Percentiles rank a stretch among this genome's conserved stretches.
Conservation (phyloP, 1,140 invertebrate genomes). For the Lordiphosa mommai region DNA sequence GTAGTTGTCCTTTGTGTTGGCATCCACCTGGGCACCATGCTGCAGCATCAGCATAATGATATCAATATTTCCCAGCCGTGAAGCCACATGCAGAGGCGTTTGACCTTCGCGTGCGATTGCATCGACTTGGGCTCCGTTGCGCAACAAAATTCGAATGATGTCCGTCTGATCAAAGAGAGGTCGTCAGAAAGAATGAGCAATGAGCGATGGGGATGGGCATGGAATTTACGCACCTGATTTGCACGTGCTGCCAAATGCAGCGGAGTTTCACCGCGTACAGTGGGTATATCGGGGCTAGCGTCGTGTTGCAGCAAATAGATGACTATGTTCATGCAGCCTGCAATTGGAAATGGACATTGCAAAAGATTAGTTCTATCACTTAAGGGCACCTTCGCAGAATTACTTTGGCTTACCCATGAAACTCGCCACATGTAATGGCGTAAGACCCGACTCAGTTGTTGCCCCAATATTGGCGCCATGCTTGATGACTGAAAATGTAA, state of each 20-base stretch:
- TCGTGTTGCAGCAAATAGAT: constrained; percentile 97
- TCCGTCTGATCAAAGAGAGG: constrained; percentile 86
- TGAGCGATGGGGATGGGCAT: too few relatives aligned
- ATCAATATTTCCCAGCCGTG: constrained; percentile 94
- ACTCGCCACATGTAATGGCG: constrained; percentile 97
- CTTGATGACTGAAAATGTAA: constrained; percentile 83
- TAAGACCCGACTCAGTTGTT: constrained; percentile 90
- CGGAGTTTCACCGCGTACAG: constrained; percentile 97
- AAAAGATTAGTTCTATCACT: too few relatives aligned
- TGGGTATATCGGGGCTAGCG: constrained; percentile 95
- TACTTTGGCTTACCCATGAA: constrained; percentile 98
- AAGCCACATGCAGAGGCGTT: constrained; percentile 96
- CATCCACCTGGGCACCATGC: constrained; percentile 92
- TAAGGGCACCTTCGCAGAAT: too few relatives aligned
- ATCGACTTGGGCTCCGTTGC: constrained; percentile 98
- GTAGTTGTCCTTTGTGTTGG: constrained; percentile 95
- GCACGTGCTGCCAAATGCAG: constrained; percentile 97
- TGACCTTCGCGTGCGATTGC: constrained; percentile 95
- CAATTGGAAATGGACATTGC: neutral
- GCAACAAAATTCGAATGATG: constrained; percentile 95
- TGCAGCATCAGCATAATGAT: constrained; percentile 95
- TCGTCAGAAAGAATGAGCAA: neutral
- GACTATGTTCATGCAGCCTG: constrained; percentile 98
- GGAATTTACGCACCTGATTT: too few relatives aligned
- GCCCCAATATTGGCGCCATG: constrained; percentile 92